Base-by-base conservation (phyloP, 2,888 invertebrate genomes). In the Eumacrocentrus americanus region DNA sequence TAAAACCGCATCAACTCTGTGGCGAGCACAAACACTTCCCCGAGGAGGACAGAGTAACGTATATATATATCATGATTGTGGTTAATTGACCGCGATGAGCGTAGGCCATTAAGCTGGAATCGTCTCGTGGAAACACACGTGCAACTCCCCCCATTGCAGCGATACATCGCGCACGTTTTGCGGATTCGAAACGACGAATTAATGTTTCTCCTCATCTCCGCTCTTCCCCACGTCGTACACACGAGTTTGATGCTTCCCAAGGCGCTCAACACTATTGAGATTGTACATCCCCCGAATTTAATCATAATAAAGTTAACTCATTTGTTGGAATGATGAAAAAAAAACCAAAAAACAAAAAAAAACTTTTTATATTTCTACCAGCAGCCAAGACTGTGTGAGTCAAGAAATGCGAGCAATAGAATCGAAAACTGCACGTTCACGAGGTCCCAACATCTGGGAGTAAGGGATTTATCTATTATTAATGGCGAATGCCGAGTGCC, bases 401-500 rank as follows among this genome's bases (percentile, higher is more conserved):
- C n/a, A n/a, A n/a, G n/a, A 42, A 42, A 9, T 42, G 42, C 18
- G 42, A 9, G 20, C n/a, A n/a, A 42, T 42, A n/a, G 11, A 42
- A 42, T 18, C 20, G 40, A 20, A 40, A 20, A 42, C 18, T 7
- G 2, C 42, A 42, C 42, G 18, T 42, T 42, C 20, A 42, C 34
- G 4, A 29, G 18, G 16, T 50, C 42, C 42, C 7, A 20, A 22
- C 2, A 14, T 20, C 6, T 35, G 25, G 35, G 34, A 50, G 18
- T 51, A 60, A 60, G 47, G 42, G 37, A 55, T 58, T 53, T 53
- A 58, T 64, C 53, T 62, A 63, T 67, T 67, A 67, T 64, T 66
- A 64, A 56, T 48, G 40, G 58, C 53, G 50, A 23, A 54, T 44
- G 52, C 25, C 3, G 22, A 44, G 34, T 52, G 46, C 34, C 53